Evolutionary conservation across 2,888 invertebrate genomes (phyloP), one percentile per base, ranked within the genome.

Genomic region (Morpho achilles): DNA sequence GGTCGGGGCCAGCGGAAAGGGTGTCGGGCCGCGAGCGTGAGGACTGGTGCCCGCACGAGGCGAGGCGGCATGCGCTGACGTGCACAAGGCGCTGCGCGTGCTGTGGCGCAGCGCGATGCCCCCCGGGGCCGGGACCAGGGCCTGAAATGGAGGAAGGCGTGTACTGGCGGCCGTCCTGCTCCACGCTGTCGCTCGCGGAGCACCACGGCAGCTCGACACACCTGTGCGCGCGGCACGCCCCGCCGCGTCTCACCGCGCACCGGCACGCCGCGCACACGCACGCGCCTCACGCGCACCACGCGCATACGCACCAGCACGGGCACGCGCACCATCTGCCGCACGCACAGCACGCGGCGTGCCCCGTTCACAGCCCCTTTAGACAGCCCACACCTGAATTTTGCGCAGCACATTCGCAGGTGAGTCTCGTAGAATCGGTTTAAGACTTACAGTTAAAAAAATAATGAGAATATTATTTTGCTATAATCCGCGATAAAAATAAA

Each of bases 311-410:
- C 69, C 70, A 80, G 40, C 92, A 75, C 83, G 92, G 88, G 82
- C 82, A 84, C 72, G 80, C 80, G 71, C 88, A 82, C 69, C 91
- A 82, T 71, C 76, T 78, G 71, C 87, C 74, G 75, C 85, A 79
- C 86, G 89, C 82, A 73, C 80, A 80, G 63, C 84, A 84, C 69
- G 71, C 79, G 76, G 92, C 93, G 74, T 95, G 95, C 74, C 95
- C 95, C 50, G 94, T 95, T 74, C 95, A 95, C 86, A 95, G 94
- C 74, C 95, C 95, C 39, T 95, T 94, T 80, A 88, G 95, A 66
- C 94, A 93, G 70, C 89, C 88, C 32, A 84, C 88, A 70, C 90
- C 90, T 47, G 89, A 90, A 63, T 90, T 84, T 67, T 90, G 90
- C 72, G 89, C 89, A 10, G 88, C 88, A 47, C 89, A 89, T 72